Evolutionary conservation across 2,888 invertebrate genomes (phyloP), one percentile per base, ranked within the genome.

Genomic region (Autographa gamma): DNA sequence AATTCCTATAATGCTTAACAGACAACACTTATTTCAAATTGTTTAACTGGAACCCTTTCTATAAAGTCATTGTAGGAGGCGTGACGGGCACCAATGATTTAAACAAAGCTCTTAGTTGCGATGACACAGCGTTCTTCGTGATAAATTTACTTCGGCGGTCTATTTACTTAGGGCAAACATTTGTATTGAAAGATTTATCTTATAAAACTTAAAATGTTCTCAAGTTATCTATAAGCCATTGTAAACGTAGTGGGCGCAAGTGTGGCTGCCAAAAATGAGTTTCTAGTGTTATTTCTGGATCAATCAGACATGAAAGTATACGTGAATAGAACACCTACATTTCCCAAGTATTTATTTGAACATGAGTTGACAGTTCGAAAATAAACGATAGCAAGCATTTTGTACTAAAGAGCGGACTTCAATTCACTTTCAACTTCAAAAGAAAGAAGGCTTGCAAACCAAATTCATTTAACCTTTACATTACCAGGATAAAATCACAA

Each of bases 81-180:
- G 93, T 91, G 92, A 88, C 88, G 79, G 80, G 82, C 80, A 78
- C 82, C 87, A 87, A 89, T 91, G 90, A 90, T 90, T 92, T 90
- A 92, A 94, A 94, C 93, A 93, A 93, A 90, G 92, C 93, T 93
- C 90, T 93, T 93, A 93, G 91, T 84, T 88, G 76, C 86, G 88
- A 93, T 94, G 94, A 94, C 89, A 85, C 69, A 80, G 93, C 94
- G 74, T 86, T 85, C 77, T 82, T 80, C 59, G 69, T 83, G 79
- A 83, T 85, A 85, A 83, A 83, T 83, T 83, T 75, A 79, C 82
- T 77, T 73, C 63, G 75, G 73, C 59, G 69, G 71, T 70, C 31
- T 83, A 74, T 85, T 83, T 83, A 81, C 76, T 83, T 73, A 85
- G 63, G 71, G 60, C 71, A 66, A 78, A 70, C 74, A 74, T 82